phyloP scores from a whole-genome alignment of 2,113 vertebrate genomes.

The Nesogale talazaci region DNA sequence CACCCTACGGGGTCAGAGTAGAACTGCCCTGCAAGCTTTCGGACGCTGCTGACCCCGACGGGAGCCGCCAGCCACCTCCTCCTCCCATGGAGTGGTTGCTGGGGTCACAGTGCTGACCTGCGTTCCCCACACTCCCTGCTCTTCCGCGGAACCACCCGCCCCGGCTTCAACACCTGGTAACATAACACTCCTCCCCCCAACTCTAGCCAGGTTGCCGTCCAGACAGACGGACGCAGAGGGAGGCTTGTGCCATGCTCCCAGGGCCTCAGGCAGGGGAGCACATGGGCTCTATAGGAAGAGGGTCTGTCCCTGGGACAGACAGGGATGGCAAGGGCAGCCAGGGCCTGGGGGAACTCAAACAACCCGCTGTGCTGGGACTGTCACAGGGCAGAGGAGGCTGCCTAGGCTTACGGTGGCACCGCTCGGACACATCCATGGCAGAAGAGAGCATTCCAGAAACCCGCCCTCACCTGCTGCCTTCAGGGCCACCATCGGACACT shows the following conservation, averaged over 20 bases:
- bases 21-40: too few relatives aligned
- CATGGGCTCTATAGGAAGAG: too few relatives aligned
- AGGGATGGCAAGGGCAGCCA: neutral
- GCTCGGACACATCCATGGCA: neutral
- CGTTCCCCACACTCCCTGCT: neutral
- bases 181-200: neutral
- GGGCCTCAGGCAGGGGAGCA: neutral
- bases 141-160: neutral
- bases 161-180: too few relatives aligned
- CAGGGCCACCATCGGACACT: neutral
- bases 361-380: neutral
- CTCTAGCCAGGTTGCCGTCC: neutral
- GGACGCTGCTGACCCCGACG: too few relatives aligned
- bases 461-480: neutral
- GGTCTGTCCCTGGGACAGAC: too few relatives aligned
- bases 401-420: neutral
- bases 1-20: too few relatives aligned
- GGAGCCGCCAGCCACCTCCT: too few relatives aligned
- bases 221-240: neutral
- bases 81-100: too few relatives aligned
- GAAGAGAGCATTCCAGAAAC: neutral
- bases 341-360: neutral
- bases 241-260: neutral
- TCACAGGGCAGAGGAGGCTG: neutral
- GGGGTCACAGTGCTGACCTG: too few relatives aligned